A percentile compares a stretch with the other conserved stretches of the same genome.
Conservation (phyloP, 2,113 vertebrate species). For the Ptyas mucosa region DNA sequence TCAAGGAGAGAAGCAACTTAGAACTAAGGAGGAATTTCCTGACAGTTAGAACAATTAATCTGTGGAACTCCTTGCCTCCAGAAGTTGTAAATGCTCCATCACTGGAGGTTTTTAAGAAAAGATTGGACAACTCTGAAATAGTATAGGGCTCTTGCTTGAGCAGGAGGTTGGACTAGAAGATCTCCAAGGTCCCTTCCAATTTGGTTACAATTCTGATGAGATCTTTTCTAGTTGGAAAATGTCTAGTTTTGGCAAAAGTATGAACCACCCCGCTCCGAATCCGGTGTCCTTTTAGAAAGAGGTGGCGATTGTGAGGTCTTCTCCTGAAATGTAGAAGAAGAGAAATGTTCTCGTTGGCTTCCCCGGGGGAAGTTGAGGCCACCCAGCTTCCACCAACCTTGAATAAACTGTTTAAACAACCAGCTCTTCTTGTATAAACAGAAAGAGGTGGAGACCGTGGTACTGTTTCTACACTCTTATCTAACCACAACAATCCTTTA, state of each 20-base stretch:
- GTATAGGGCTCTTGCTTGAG: too few species aligned
- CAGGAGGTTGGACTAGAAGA: too few species aligned
- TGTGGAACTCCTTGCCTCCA: not conserved
- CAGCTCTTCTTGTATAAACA: constrained; percentile 42
- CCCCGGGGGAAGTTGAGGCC: constrained; percentile 18
- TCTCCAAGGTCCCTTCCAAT: too few species aligned
- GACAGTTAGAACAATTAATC: not conserved
- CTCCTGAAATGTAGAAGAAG: constrained; percentile 15
- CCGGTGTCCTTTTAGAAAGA: not conserved
- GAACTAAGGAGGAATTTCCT: too few species aligned
- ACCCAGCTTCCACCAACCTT: constrained; percentile 16
- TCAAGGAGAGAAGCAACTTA: not conserved
- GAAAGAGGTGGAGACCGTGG: constrained; percentile 27
- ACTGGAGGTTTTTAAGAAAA: not conserved
- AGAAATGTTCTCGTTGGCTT: constrained; percentile 35
- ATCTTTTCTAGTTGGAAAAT: not conserved
- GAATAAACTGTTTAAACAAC: constrained; percentile 52
- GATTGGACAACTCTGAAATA: not conserved
- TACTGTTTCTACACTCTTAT: constrained; percentile 41
- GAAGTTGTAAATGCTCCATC: not conserved
- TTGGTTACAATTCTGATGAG: not conserved
- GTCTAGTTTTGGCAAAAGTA: not conserved
- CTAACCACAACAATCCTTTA: constrained; percentile 32
- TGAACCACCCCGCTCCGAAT: constrained; percentile 12
- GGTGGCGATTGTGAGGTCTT: not conserved